phyloP scores from a whole-genome alignment of 2,113 vertebrate species.

The Amphiprion percula region DNA sequence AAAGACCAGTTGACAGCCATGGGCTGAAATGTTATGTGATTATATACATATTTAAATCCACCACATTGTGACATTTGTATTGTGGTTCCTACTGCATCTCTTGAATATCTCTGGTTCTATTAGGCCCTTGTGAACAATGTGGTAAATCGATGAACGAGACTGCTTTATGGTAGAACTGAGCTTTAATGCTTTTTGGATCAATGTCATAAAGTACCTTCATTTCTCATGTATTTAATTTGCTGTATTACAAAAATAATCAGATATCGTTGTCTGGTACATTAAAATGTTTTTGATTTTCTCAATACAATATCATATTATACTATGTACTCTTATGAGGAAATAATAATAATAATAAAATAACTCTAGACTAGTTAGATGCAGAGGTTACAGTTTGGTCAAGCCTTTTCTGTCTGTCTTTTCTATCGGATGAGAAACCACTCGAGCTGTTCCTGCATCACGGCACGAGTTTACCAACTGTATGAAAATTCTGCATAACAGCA shows the following conservation, averaged over 20 bases:
- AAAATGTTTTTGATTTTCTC: background rate
- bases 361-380: constrained; percentile 1
- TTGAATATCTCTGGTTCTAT: constrained; percentile 6
- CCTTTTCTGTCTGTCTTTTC: background rate
- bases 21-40: background rate
- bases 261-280: background rate
- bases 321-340: background rate
- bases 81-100: background rate
- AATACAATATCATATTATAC: background rate
- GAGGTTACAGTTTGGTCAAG: constrained; percentile 5
- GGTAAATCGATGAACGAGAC: constrained; percentile 17
- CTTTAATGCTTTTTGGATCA: constrained; percentile 16
- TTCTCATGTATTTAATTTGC: constrained; percentile 13
- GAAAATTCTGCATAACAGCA: constrained; percentile 62
- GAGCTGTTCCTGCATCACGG: constrained; percentile 4
- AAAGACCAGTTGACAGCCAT: background rate
- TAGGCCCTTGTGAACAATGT: background rate
- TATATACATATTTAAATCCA: background rate
- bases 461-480: constrained; percentile 32
- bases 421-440: constrained; percentile 32
- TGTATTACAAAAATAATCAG: background rate
- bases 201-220: background rate
- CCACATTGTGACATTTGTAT: background rate
- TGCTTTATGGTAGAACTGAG: constrained; percentile 2
- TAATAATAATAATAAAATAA: background rate